phyloP scores from a whole-genome alignment of 2,113 vertebrate genomes.

The Ageneiosus marmoratus region DNA sequence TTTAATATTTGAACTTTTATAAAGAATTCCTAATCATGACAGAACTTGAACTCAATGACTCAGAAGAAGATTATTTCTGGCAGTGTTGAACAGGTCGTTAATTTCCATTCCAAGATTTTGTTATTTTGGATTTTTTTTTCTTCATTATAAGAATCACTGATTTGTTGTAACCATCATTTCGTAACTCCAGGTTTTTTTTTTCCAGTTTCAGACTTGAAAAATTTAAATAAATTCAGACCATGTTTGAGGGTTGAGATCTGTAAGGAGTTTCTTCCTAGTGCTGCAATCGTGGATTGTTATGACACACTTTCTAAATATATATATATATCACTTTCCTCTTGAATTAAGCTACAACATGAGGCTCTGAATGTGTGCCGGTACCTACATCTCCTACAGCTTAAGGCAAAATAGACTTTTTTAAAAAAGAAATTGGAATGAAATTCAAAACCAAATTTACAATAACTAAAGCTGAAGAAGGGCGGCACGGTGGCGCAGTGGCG shows the following conservation, averaged over 20 bases:
- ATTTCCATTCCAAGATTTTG: not conserved
- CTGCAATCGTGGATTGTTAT: not conserved
- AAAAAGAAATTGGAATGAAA: no score
- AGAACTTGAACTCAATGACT: constrained; percentile 1
- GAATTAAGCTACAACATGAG: not conserved
- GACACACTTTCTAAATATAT: not conserved
- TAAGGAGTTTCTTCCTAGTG: not conserved
- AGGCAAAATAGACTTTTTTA: no score
- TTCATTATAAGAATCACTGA: not conserved
- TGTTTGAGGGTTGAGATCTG: no score
- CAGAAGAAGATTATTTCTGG: not conserved
- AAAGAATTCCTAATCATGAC: not conserved
- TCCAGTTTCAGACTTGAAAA: not conserved
- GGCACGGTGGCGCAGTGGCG: no score
- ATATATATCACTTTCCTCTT: not conserved
- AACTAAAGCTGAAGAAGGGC: no score
- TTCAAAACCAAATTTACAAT: no score
- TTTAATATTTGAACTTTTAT: not conserved
- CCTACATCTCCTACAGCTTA: no score
- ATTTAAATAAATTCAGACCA: not conserved
- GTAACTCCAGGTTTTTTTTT: not conserved
- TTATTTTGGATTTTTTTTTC: not conserved
- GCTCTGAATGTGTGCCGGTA: not conserved
- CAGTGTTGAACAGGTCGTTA: not conserved
- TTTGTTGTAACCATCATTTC: not conserved